These are phyloP conservation scores for Dasyprocta punctata DNA, from an alignment of 2,113 vertebrate species.

Conservation along the genomic window DNA sequence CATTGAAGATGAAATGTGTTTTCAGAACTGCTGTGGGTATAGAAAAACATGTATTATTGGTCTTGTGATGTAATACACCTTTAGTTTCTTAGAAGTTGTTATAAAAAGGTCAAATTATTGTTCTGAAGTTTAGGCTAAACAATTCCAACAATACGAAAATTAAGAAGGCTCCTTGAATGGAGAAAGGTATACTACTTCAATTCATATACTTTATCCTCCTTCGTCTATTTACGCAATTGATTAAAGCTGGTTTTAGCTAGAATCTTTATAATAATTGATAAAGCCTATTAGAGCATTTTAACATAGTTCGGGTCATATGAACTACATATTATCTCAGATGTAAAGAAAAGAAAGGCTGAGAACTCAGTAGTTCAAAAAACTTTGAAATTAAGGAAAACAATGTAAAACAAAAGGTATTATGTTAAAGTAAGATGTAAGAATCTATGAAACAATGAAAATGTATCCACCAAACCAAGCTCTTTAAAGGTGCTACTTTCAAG, in stretches of 20 bases:
- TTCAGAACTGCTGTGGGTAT: slow-evolving; percentile 70
- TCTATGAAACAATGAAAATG: slow-evolving; percentile 5
- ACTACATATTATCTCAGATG: neutral
- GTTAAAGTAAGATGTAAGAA: slow-evolving; percentile 32
- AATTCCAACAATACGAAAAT: slow-evolving; percentile 1
- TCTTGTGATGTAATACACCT: neutral
- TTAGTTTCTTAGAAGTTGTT: slow-evolving; percentile 32
- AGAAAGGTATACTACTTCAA: neutral
- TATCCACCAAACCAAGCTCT: neutral
- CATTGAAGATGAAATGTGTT: neutral
- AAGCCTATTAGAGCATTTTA: neutral
- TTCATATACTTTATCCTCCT: neutral
- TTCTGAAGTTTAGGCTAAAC: slow-evolving; percentile 46
- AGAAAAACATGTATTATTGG: neutral
- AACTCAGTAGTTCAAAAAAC: slow-evolving; percentile 14
- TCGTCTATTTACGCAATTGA: neutral
- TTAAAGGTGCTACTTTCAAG: slow-evolving; percentile 1
- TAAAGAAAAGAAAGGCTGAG: neutral
- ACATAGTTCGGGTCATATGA: neutral
- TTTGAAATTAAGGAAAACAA: slow-evolving; percentile 9
- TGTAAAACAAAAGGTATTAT: neutral
- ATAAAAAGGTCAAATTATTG: neutral
- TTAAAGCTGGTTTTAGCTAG: slow-evolving; percentile 17
- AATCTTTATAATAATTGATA: neutral
- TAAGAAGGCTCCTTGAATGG: neutral